phyloP scores from a whole-genome alignment of 2,888 invertebrate species.

The Chloroclysta siterata region DNA sequence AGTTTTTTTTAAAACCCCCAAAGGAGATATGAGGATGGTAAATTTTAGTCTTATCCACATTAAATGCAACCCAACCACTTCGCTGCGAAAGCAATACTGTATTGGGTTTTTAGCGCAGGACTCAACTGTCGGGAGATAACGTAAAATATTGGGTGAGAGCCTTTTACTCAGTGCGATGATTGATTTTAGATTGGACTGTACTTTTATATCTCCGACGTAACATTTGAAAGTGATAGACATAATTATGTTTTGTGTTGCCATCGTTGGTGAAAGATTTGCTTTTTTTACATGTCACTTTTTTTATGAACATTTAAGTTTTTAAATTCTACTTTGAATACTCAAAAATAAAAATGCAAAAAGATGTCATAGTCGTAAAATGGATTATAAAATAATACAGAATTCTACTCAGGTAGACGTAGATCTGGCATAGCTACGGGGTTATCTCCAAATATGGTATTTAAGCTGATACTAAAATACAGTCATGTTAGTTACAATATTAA shows the following conservation, averaged over 20 bases:
- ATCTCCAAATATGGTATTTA: too few species aligned
- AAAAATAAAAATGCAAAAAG: too few species aligned
- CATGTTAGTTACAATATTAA: too few species aligned
- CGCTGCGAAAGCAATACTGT: slow-evolving; percentile 85
- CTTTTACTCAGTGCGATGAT: slow-evolving; percentile 68
- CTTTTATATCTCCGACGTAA: slow-evolving; percentile 45
- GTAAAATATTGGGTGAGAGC: slow-evolving; percentile 77
- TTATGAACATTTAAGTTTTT: too few species aligned
- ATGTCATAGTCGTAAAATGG: too few species aligned
- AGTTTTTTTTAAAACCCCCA: too few species aligned
- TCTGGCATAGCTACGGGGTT: too few species aligned
- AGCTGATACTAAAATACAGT: too few species aligned
- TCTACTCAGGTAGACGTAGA: too few species aligned
- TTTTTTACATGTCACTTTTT: not conserved
- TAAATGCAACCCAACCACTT: slow-evolving; percentile 56
- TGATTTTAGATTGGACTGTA: slow-evolving; percentile 64
- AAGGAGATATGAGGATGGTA: not conserved
- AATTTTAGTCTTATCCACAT: slow-evolving; percentile 52
- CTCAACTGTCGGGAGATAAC: slow-evolving; percentile 67
- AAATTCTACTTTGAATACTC: too few species aligned
- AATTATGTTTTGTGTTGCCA: not conserved
- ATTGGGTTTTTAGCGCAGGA: slow-evolving; percentile 81
- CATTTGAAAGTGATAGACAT: slow-evolving; percentile 25
- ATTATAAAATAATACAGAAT: too few species aligned
- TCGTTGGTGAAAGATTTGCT: too few species aligned